Evolutionary conservation across 2,113 vertebrate genomes (phyloP).

Genomic region (Neotoma lepida): DNA sequence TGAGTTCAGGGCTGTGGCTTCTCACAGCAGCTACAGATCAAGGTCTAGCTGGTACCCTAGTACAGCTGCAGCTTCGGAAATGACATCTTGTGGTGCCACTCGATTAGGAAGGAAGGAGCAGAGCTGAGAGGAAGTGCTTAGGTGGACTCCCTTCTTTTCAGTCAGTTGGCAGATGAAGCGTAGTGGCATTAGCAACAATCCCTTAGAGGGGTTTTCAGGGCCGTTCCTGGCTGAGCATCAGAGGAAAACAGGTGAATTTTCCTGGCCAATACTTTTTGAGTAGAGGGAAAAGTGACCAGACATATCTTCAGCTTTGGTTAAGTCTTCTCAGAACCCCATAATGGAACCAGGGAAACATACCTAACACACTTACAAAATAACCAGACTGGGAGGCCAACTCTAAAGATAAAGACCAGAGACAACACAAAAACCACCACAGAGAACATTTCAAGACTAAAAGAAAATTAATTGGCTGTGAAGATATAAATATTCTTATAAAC

Average conservation of each 20-base stretch:
- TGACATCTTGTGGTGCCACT: neutral
- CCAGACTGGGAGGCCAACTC: conserved; percentile 64
- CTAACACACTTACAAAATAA: conserved; percentile 73
- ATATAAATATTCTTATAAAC: conserved; percentile 68
- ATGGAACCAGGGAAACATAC: conserved; percentile 13
- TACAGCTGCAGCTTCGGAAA: neutral
- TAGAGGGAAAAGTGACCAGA: conserved; percentile 50
- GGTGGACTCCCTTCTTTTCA: neutral
- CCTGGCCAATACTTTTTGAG: neutral
- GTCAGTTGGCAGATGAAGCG: neutral
- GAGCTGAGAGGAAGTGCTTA: conserved; percentile 14
- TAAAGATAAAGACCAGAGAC: conserved; percentile 69
- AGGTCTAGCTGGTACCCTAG: neutral
- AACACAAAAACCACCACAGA: conserved; percentile 68
- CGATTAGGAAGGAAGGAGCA: neutral
- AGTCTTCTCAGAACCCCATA: conserved; percentile 11
- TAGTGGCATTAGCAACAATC: conserved; percentile 4
- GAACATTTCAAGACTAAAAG: conserved; percentile 72
- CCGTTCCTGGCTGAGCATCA: conserved; percentile 15
- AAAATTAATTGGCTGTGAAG: conserved; percentile 63
- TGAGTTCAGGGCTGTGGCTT: conserved; percentile 47
- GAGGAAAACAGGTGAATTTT: conserved; percentile 48
- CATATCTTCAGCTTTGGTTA: conserved; percentile 13
- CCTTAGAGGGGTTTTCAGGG: neutral
- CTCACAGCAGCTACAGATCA: conserved; percentile 36